Conservation (phyloP, 2,113 vertebrate species). For the Pseudorectes ferrugineus region DNA sequence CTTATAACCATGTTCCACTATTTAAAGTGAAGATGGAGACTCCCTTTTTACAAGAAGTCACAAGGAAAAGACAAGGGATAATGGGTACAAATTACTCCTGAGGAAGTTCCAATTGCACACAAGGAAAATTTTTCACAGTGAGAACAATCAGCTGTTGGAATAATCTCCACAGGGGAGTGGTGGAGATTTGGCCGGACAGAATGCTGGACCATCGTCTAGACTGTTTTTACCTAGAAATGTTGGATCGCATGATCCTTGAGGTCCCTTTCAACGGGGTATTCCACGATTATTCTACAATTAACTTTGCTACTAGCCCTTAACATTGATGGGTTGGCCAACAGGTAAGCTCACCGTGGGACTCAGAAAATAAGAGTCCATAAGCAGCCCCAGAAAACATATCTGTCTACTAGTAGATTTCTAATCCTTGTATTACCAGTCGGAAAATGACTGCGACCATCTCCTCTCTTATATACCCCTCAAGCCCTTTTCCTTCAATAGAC, state of each 20-base stretch:
- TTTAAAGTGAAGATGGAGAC: background rate
- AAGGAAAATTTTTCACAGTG: background rate
- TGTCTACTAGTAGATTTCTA: background rate
- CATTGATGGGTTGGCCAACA: background rate
- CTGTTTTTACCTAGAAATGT: background rate
- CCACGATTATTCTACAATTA: background rate
- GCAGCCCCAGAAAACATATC: background rate
- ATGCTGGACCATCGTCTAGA: background rate
- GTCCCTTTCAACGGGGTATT: background rate
- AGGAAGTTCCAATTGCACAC: background rate
- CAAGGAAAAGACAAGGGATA: background rate
- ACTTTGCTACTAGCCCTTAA: background rate
- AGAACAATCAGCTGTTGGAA: background rate
- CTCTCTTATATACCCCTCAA: background rate
- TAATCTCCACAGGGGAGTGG: background rate
- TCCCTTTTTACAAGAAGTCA: background rate
- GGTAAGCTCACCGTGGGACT: background rate
- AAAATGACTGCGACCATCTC: background rate
- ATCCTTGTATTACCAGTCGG: background rate
- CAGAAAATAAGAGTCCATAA: background rate
- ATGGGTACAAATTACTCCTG: background rate
- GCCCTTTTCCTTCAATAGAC: background rate
- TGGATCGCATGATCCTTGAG: background rate
- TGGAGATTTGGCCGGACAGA: background rate
- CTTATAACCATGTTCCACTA: background rate